Evolutionary conservation across 2,888 invertebrate genomes (phyloP).

Genomic region (Lasioglossum malachurum): DNA sequence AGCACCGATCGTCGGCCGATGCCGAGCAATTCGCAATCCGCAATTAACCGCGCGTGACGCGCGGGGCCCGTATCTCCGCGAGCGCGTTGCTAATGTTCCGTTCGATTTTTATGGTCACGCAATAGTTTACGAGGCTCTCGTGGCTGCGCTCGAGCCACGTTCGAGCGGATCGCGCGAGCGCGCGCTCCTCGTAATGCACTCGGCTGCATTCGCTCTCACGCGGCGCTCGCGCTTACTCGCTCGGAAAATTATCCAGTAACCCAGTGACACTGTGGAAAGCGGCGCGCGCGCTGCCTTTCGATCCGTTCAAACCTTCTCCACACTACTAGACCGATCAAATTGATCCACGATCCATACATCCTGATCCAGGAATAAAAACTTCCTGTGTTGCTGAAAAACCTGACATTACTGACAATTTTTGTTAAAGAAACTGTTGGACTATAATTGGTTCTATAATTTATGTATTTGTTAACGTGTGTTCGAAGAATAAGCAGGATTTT

Average conservation of each 20-base stretch:
- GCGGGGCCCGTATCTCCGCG: constrained; percentile 30
- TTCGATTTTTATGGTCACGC: constrained; percentile 50
- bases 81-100: constrained; percentile 55
- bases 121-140: constrained; percentile 58
- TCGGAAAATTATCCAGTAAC: constrained; percentile 72
- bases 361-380: background rate
- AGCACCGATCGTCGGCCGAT: background rate
- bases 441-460: too few species aligned
- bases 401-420: background rate
- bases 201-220: constrained; percentile 65
- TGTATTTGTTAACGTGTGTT: background rate
- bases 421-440: background rate
- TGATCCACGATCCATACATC: background rate
- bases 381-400: background rate
- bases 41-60: constrained; percentile 54
- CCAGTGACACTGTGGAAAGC: constrained; percentile 70
- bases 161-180: constrained; percentile 46
- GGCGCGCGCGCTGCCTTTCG: background rate
- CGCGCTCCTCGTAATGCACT: constrained; percentile 37
- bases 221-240: constrained; percentile 65
- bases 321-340: background rate
- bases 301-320: background rate
- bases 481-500: background rate
- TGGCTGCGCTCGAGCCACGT: constrained; percentile 49
- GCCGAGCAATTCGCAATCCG: background rate